Percentiles rank a stretch among this genome's conserved stretches.
These are phyloP conservation scores for Procavia capensis DNA, from an alignment of 2,113 vertebrate species.

Conservation along the genomic window DNA sequence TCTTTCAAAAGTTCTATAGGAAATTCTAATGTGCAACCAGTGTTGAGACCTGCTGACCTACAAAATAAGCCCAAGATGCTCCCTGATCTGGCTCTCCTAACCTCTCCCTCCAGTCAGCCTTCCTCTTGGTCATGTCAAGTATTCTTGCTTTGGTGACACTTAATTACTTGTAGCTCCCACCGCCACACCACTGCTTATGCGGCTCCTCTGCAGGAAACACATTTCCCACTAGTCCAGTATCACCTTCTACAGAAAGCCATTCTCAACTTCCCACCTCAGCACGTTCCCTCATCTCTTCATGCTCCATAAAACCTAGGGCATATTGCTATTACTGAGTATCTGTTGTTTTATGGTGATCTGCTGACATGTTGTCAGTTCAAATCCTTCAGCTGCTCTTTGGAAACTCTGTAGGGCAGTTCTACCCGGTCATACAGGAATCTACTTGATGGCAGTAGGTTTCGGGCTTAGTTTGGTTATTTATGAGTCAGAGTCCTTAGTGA, in stretches of 20 bases:
- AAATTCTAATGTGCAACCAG: background rate
- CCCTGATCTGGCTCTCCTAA: background rate
- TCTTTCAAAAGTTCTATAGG: background rate
- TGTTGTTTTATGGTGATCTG: background rate
- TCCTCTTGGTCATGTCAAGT: background rate
- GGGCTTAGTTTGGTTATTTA: background rate
- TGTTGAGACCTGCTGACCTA: background rate
- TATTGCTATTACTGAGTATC: background rate
- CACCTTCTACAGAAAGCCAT: background rate
- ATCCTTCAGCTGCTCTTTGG: too few species aligned
- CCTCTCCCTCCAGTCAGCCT: background rate
- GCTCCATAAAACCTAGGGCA: background rate
- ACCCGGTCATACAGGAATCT: too few species aligned
- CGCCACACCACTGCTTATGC: background rate
- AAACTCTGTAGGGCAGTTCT: too few species aligned
- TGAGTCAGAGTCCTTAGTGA: background rate
- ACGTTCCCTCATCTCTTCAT: background rate
- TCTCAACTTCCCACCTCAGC: background rate
- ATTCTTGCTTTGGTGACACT: background rate
- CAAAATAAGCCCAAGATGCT: background rate
- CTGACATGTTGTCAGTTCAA: background rate
- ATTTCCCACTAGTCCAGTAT: background rate
- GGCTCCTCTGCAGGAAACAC: accelerated
- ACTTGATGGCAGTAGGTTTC: too few species aligned
- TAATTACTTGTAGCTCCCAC: background rate